These are phyloP conservation scores for Gryon sp. DNA, from an alignment of 1,140 invertebrate species.

Conservation along the genomic window DNA sequence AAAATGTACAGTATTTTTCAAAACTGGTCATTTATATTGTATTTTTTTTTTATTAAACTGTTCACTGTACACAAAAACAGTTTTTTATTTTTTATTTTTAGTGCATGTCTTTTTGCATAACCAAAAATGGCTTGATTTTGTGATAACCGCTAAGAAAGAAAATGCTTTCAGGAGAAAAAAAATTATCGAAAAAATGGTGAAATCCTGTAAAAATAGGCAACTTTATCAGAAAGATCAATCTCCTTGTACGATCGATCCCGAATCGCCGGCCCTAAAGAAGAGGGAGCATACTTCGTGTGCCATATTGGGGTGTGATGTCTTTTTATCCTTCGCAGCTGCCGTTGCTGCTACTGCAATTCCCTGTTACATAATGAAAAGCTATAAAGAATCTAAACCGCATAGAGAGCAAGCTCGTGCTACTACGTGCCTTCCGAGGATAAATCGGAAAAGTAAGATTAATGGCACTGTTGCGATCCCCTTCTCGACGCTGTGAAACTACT, in stretches of 20 bases:
- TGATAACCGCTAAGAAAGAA: too few relatives aligned
- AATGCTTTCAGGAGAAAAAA: too few relatives aligned
- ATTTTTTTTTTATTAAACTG: too few relatives aligned
- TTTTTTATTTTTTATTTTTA: too few relatives aligned
- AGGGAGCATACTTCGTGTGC: slow-evolving; percentile 37
- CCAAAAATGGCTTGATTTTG: too few relatives aligned
- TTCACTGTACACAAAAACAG: too few relatives aligned
- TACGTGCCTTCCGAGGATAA: slow-evolving; percentile 69
- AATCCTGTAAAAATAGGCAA: slow-evolving; percentile 7
- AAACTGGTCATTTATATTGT: too few relatives aligned
- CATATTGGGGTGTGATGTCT: slow-evolving; percentile 70
- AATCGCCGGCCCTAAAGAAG: slow-evolving; percentile 34
- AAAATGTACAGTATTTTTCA: too few relatives aligned
- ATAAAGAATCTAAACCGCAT: slow-evolving; percentile 71
- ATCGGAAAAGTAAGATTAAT: slow-evolving; percentile 74
- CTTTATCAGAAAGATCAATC: slow-evolving; percentile 55
- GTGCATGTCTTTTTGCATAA: too few relatives aligned
- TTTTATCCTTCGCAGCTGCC: slow-evolving; percentile 70
- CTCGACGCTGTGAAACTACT: slow-evolving; percentile 51
- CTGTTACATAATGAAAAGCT: slow-evolving; percentile 72
- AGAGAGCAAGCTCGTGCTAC: slow-evolving; percentile 59
- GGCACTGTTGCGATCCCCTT: slow-evolving; percentile 59
- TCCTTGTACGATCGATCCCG: slow-evolving; percentile 32
- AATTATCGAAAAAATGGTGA: slow-evolving; percentile 18
- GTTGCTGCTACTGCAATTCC: slow-evolving; percentile 55